Conservation (phyloP, 1,140 invertebrate species). For the Mycetomoellerius zeteki region DNA sequence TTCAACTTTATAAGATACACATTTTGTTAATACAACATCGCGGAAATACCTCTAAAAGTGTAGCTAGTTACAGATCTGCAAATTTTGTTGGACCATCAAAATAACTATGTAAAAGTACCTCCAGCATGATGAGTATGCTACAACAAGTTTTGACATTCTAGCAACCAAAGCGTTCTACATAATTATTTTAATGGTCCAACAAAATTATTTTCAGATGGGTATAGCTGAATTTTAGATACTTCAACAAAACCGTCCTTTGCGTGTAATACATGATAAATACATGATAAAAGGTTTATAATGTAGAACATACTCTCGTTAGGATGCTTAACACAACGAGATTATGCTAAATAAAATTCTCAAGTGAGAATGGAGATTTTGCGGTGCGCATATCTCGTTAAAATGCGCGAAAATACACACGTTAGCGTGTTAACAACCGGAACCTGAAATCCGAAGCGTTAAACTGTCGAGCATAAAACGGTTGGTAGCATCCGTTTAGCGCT, state of each 20-base stretch:
- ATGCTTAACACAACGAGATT: neutral
- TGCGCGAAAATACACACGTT: conserved; percentile 48
- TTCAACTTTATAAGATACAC: neutral
- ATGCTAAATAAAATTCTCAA: neutral
- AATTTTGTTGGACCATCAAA: no score
- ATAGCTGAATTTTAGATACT: no score
- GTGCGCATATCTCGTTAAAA: conserved; percentile 23
- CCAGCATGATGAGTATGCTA: no score
- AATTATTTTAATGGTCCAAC: no score
- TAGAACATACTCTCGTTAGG: neutral
- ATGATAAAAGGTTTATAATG: neutral
- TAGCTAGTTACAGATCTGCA: no score
- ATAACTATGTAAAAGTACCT: no score
- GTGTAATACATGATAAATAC: neutral
- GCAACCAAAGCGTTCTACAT: neutral
- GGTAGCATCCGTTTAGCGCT: conserved; percentile 55
- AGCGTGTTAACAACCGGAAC: conserved; percentile 49
- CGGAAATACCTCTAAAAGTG: no score
- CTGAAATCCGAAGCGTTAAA: conserved; percentile 59
- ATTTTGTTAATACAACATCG: no score
- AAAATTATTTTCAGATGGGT: no score
- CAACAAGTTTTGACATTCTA: neutral
- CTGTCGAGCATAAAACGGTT: conserved; percentile 50
- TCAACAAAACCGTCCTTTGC: no score
- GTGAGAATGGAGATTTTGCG: conserved; percentile 3